phyloP scores from a whole-genome alignment of 2,113 vertebrate genomes.

The Orthochromis indermauri region DNA sequence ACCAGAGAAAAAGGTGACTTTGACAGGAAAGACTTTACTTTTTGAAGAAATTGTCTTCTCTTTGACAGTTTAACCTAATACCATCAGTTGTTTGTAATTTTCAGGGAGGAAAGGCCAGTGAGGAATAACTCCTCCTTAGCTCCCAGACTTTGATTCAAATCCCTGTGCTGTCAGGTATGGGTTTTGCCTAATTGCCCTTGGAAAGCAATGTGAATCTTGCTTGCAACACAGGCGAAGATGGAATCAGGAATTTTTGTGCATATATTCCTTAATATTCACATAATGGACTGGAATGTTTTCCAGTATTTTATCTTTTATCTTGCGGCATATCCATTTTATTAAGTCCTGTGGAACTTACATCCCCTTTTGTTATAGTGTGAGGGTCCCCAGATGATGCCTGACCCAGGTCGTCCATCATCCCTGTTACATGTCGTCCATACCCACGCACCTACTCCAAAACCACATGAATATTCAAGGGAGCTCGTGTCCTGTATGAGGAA shows the following conservation, averaged over 20 bases:
- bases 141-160: not conserved
- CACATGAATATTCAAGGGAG: conserved; percentile 70
- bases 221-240: not conserved
- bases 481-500: conserved; percentile 59
- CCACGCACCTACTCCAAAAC: conserved; percentile 22
- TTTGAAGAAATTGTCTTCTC: not conserved
- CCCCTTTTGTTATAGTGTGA: conserved; percentile 33
- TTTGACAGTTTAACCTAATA: not conserved
- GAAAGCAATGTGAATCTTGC: not conserved
- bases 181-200: not conserved
- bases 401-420: conserved; percentile 62
- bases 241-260: not conserved
- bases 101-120: not conserved
- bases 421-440: conserved; percentile 39
- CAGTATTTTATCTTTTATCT: not conserved
- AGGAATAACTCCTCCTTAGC: not conserved
- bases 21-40: conserved; percentile 1
- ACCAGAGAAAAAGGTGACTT: conserved; percentile 10
- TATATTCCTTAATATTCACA: not conserved
- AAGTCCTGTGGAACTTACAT: conserved; percentile 30
- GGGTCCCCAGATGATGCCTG: conserved; percentile 64
- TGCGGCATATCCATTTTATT: conserved; percentile 40
- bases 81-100: not conserved
- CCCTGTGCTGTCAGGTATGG: not conserved
- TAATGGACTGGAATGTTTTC: not conserved